phyloP scores from a whole-genome alignment of 2,797 vertebrate species.

The Sebastes wilsoni region DNA sequence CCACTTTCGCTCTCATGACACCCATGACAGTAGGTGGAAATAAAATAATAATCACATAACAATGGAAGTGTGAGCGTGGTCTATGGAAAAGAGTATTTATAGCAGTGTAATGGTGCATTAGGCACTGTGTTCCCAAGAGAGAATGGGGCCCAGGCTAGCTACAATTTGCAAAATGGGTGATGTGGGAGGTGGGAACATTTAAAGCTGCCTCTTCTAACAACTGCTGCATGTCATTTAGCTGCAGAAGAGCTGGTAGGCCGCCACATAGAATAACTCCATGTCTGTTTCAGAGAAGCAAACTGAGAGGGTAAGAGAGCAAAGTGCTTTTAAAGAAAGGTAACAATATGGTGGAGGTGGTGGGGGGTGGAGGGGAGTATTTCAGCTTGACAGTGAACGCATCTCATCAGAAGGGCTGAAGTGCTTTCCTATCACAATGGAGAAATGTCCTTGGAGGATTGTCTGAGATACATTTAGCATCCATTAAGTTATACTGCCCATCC shows the following conservation, averaged over 20 bases:
- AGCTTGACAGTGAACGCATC: constrained; percentile 27
- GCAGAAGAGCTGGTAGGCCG: constrained; percentile 21
- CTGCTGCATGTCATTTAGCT: constrained; percentile 47
- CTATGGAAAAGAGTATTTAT: constrained; percentile 61
- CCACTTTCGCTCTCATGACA: neutral
- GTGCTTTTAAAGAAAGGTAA: constrained; percentile 52
- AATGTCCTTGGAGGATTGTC: constrained; percentile 20
- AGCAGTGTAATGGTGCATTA: constrained; percentile 64
- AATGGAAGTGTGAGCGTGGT: constrained; percentile 37
- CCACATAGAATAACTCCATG: constrained; percentile 34
- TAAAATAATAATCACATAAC: constrained; percentile 62
- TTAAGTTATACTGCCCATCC: neutral
- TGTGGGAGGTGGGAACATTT: constrained; percentile 43
- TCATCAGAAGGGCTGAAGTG: constrained; percentile 27
- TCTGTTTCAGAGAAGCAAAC: constrained; percentile 27
- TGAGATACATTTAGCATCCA: constrained; percentile 23
- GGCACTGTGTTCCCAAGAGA: constrained; percentile 45
- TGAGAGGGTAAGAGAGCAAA: constrained; percentile 7
- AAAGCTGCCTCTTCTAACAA: constrained; percentile 44
- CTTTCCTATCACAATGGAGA: constrained; percentile 28
- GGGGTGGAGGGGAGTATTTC: neutral
- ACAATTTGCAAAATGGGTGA: constrained; percentile 54
- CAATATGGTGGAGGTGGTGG: neutral
- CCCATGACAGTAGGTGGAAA: constrained; percentile 23
- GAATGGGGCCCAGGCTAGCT: constrained; percentile 18